Percentiles rank a stretch among this genome's conserved stretches.
Conservation (phyloP, 2,113 vertebrate species). For the Copsychus sechellarum region DNA sequence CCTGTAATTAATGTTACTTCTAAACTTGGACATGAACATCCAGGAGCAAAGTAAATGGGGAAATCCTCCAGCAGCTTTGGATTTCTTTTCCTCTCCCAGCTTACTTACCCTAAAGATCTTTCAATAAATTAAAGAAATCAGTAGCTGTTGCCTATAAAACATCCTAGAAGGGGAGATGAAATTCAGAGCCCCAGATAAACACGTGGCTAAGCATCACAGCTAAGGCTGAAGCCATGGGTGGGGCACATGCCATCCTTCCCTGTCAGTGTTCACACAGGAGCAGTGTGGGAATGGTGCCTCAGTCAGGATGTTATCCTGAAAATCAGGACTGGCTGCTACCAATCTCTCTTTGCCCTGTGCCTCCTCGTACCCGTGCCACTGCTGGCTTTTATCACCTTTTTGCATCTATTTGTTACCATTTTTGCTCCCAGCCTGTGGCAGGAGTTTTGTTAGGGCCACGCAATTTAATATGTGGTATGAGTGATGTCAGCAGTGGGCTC, state of each 20-base stretch:
- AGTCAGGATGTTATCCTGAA: not conserved
- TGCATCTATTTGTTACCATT: not conserved
- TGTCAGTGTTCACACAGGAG: not conserved
- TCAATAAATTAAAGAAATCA: not conserved
- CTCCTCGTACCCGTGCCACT: not conserved
- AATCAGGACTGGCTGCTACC: constrained; percentile 4
- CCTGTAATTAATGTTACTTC: constrained; percentile 49
- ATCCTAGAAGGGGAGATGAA: not conserved
- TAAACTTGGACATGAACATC: constrained; percentile 1
- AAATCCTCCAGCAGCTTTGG: not conserved
- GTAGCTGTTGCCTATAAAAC: not conserved
- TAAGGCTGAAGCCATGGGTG: not conserved
- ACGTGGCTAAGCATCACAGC: not conserved
- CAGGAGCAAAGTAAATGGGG: not conserved
- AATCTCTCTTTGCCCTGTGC: not conserved
- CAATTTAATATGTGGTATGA: not conserved
- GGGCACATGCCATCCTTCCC: not conserved
- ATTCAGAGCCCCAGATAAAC: not conserved
- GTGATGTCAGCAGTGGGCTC: not conserved
- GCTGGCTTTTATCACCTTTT: not conserved
- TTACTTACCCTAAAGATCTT: not conserved
- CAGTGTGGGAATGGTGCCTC: not conserved
- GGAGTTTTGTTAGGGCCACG: not conserved
- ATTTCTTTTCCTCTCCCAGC: not conserved
- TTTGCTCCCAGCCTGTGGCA: not conserved